Percentiles rank a stretch among this genome's conserved stretches.
These are phyloP conservation scores for Brachyhypopomus gauderio DNA, from an alignment of 2,113 vertebrate species.

Conservation along the genomic window DNA sequence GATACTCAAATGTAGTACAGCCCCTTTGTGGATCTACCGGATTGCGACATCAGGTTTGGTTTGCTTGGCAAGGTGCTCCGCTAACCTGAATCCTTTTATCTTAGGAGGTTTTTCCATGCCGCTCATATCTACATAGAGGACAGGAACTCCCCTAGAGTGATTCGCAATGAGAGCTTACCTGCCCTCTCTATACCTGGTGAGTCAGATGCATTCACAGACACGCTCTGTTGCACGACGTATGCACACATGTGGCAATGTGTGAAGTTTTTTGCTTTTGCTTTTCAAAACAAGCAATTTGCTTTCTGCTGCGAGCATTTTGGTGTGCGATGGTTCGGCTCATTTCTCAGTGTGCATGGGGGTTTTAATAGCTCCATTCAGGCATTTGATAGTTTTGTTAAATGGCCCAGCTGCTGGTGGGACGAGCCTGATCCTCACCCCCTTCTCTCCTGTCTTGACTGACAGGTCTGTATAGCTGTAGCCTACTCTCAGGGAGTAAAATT, in stretches of 20 bases:
- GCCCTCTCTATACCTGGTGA: slow-evolving; percentile 95
- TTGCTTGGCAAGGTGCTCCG: slow-evolving; percentile 44
- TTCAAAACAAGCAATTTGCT: neutral
- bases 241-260: neutral
- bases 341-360: slow-evolving; percentile 52
- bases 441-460: slow-evolving; percentile 38
- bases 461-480: slow-evolving; percentile 40
- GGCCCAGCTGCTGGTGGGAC: slow-evolving; percentile 59
- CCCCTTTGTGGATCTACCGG: neutral
- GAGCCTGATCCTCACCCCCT: slow-evolving; percentile 55
- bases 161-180: slow-evolving; percentile 94
- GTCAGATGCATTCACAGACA: slow-evolving; percentile 46
- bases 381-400: slow-evolving; percentile 63
- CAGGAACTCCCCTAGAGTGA: slow-evolving; percentile 93
- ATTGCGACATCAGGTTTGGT: neutral
- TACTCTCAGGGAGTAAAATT: slow-evolving; percentile 38
- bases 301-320: neutral
- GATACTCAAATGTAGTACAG: neutral
- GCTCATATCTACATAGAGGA: slow-evolving; percentile 99
- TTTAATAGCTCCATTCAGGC: slow-evolving; percentile 60
- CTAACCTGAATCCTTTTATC: slow-evolving; percentile 55
- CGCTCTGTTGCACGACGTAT: slow-evolving; percentile 1
- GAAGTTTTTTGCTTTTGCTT: too few relatives aligned
- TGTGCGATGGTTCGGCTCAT: slow-evolving; percentile 42
- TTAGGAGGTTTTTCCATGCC: slow-evolving; percentile 97